phyloP scores from a whole-genome alignment of 1,140 invertebrate species.

The Helicoverpa zea region DNA sequence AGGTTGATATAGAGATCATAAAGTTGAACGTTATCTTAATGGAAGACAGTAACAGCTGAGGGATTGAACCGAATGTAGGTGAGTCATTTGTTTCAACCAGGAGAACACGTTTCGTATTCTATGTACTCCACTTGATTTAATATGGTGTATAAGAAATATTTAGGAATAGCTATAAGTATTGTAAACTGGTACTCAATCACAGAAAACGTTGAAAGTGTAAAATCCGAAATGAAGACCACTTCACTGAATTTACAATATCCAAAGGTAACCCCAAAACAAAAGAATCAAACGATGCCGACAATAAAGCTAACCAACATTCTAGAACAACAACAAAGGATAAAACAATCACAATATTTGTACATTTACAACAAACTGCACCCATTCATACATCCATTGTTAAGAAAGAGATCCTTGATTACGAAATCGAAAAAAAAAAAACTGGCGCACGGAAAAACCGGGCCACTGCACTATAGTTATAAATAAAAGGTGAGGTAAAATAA shows the following conservation, averaged over 20 bases:
- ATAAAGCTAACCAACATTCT: slow-evolving; percentile 2
- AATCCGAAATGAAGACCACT: no score
- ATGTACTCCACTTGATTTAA: background rate
- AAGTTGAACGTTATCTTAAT: slow-evolving; percentile 42
- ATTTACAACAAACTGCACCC: slow-evolving; percentile 10
- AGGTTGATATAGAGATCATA: slow-evolving; percentile 40
- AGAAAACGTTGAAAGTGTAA: no score
- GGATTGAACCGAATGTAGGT: slow-evolving; percentile 25
- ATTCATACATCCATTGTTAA: slow-evolving; percentile 28
- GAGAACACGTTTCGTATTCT: slow-evolving; percentile 30
- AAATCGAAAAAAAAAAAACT: slow-evolving; percentile 55
- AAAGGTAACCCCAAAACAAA: background rate
- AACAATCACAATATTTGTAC: slow-evolving; percentile 29
- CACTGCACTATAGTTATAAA: slow-evolving; percentile 75
- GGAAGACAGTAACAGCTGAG: slow-evolving; percentile 38
- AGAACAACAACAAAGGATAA: slow-evolving; percentile 33
- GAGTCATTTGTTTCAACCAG: slow-evolving; percentile 14
- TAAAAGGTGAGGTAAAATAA: slow-evolving; percentile 82
- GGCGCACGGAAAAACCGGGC: slow-evolving; percentile 72
- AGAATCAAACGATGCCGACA: background rate
- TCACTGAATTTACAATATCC: background rate
- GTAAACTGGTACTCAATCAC: no score
- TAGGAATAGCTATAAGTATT: background rate
- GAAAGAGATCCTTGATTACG: slow-evolving; percentile 50
- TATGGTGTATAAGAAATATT: background rate